Percentiles rank a stretch among this genome's conserved stretches.
Evolutionary conservation across 2,113 vertebrate genomes (phyloP).

Genomic region (Fulica atra): DNA sequence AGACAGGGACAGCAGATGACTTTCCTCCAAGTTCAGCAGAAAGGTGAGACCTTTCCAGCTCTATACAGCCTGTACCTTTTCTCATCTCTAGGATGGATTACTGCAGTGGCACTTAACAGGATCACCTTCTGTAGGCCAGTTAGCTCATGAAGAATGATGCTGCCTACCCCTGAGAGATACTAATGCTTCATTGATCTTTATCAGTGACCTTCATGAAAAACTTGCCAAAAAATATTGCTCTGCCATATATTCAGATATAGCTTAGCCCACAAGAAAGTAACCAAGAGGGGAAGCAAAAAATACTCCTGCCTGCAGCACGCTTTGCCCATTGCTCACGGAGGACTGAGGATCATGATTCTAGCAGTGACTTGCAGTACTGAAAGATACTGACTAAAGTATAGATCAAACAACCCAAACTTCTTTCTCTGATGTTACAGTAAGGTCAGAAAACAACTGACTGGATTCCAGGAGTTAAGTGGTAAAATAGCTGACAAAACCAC

Average conservation of each 20-base stretch:
- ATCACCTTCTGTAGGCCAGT: neutral
- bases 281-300: neutral
- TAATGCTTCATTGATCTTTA: neutral
- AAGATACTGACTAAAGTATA: neutral
- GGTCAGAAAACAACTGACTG: neutral
- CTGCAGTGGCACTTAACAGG: neutral
- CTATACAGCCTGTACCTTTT: neutral
- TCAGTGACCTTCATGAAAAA: neutral
- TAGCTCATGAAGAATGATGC: neutral
- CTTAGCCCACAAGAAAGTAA: neutral
- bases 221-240: neutral
- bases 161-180: neutral
- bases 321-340: neutral
- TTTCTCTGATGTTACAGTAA: neutral
- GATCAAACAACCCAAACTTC: neutral
- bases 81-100: neutral
- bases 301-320: neutral
- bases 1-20: neutral
- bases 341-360: neutral
- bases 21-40: neutral
- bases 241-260: neutral
- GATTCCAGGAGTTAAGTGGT: neutral
- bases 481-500: neutral
- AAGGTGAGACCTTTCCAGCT: neutral
- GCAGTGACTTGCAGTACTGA: neutral